Evolutionary conservation across 2,797 vertebrate genomes (phyloP).

Genomic region (Eospalax fontanierii): DNA sequence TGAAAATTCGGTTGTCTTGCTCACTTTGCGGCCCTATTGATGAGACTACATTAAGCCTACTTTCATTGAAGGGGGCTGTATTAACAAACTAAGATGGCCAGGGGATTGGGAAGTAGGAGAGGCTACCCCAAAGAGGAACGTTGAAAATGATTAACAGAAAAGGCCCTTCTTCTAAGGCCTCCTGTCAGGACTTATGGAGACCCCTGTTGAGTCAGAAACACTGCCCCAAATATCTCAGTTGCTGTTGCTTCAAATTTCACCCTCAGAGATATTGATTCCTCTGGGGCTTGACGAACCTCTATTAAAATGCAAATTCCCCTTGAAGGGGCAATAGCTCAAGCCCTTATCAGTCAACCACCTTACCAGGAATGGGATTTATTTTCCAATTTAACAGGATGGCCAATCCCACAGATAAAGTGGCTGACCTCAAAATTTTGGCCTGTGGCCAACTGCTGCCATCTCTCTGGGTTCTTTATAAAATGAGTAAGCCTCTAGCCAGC

Average conservation of each 20-base stretch:
- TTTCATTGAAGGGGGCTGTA: neutral
- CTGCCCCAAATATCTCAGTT: conserved; percentile 40
- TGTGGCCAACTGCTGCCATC: conserved; percentile 20
- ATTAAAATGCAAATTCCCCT: conserved; percentile 85
- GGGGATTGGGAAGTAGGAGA: neutral
- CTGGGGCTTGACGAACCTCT: conserved; percentile 69
- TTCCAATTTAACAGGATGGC: conserved; percentile 76
- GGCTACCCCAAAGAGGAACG: neutral
- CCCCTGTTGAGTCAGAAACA: neutral
- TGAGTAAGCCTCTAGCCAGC: neutral
- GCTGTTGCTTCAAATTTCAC: conserved; percentile 68
- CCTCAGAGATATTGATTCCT: conserved; percentile 78
- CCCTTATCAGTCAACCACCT: conserved; percentile 79
- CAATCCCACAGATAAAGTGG: conserved; percentile 54
- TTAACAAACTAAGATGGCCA: neutral
- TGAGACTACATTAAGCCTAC: neutral
- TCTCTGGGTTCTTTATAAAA: neutral
- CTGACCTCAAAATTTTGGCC: conserved; percentile 71
- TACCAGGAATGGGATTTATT: conserved; percentile 77
- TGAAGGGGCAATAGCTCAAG: conserved; percentile 74
- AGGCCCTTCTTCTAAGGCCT: neutral
- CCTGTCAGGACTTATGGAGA: neutral
- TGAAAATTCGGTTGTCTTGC: neutral
- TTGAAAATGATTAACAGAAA: neutral
- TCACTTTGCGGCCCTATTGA: neutral